phyloP scores from a whole-genome alignment of 2,888 invertebrate genomes.

The Patella depressa region DNA sequence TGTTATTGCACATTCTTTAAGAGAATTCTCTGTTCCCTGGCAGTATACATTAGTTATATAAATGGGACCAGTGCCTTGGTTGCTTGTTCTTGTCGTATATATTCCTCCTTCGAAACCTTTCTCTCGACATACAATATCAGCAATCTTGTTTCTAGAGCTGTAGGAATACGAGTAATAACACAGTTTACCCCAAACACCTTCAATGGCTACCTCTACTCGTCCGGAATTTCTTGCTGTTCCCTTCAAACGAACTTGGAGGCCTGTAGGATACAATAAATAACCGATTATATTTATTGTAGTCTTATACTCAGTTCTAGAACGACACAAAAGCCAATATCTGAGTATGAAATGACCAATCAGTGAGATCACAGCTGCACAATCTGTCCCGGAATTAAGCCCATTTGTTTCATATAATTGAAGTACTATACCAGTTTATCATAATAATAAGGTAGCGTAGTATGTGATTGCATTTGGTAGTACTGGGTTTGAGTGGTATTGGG shows the following conservation, averaged over 20 bases:
- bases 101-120: slow-evolving; percentile 69
- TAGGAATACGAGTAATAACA: background rate
- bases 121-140: slow-evolving; percentile 17
- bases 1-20: slow-evolving; percentile 26
- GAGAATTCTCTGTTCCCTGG: slow-evolving; percentile 22
- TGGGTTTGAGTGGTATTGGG: too few species aligned
- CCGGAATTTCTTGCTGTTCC: slow-evolving; percentile 10
- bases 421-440: too few species aligned
- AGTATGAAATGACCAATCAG: too few species aligned
- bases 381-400: background rate
- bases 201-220: slow-evolving; percentile 18
- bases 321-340: too few species aligned
- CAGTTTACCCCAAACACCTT: slow-evolving; percentile 13
- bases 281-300: too few species aligned
- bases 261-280: background rate
- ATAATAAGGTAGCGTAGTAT: too few species aligned
- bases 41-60: slow-evolving; percentile 33
- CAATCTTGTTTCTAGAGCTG: background rate
- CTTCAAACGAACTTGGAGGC: slow-evolving; percentile 21
- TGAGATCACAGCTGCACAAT: too few species aligned
- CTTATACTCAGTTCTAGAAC: too few species aligned
- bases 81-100: background rate
- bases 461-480: too few species aligned
- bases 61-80: background rate
- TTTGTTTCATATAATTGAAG: background rate